Base-by-base conservation (phyloP, 2,888 invertebrate genomes). In the Synanthedon myopaeformis region DNA sequence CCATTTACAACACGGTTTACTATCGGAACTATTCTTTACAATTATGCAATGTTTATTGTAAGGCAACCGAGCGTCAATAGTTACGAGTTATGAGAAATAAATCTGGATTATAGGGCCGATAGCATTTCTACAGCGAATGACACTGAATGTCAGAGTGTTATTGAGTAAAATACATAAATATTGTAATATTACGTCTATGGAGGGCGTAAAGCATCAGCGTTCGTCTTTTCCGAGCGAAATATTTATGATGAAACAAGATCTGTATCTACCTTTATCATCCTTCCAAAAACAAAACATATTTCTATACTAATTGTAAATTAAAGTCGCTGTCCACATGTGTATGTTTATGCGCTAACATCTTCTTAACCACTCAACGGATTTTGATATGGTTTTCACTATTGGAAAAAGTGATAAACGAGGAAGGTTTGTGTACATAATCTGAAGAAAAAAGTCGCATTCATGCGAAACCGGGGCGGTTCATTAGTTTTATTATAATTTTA, bases 31-130 rank as follows among this genome's bases (percentile, higher is more conserved):
- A 74, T 73, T 68, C 23, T 74, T 72, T 71, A 59, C 59, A 59
- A 66, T 76, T 74, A 72, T 75, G 71, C 72, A 73, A 76, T 64
- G 60, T 51, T 53, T 48, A 57, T 49, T 54, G 56, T 57, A n/a
- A 45, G 35, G 35, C 35, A 35, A 35, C 35, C 10, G 35, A 35
- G 35, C 35, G 35, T 35, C 55, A 57, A 59, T 58, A 52, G 12
- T 45, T 57, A 55, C 59, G 52, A 55, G 57, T 62, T 62, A 61
- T 62, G 63, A 64, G 65, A 70, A 74, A 76, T 74, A 75, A 73
- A 67, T 71, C 69, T 58, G 58, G 65, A 68, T 65, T 58, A 63
- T 60, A 57, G 61, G 60, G 59, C 58, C 60, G 61, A 69, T 67
- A 52, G 55, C 57, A 64, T 61, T 65, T 63, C 62, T 64, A 69